Evolutionary conservation across 1,140 invertebrate genomes (phyloP).

Genomic region (Micrasema longulum): DNA sequence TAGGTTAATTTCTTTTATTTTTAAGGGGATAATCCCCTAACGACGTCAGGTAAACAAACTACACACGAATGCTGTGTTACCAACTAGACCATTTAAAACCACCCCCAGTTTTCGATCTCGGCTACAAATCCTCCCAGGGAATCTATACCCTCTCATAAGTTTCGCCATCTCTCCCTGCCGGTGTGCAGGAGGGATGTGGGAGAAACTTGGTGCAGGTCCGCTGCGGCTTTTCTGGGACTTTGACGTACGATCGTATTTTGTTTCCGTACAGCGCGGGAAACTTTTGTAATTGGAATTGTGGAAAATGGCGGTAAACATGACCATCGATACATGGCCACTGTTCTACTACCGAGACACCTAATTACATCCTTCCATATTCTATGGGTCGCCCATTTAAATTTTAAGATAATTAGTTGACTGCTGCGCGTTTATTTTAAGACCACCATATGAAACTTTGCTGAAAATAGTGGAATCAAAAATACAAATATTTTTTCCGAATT

Average conservation of each 20-base stretch:
- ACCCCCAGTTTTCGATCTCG: conserved; percentile 34
- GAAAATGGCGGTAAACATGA: conserved; percentile 45
- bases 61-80: conserved; percentile 24
- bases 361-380: background rate
- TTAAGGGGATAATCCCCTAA: conserved; percentile 32
- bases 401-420: too few relatives aligned
- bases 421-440: too few relatives aligned
- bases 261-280: conserved; percentile 35
- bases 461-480: background rate
- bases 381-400: too few relatives aligned
- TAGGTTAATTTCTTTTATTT: conserved; percentile 19
- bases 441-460: too few relatives aligned
- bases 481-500: conserved; percentile 6
- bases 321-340: conserved; percentile 16
- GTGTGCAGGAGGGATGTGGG: background rate
- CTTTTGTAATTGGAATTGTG: conserved; percentile 49
- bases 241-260: conserved; percentile 47
- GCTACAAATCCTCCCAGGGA: conserved; percentile 32
- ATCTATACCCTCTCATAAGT: conserved; percentile 24
- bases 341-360: background rate
- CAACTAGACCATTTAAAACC: conserved; percentile 38
- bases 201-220: conserved; percentile 22
- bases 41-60: conserved; percentile 36
- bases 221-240: conserved; percentile 42
- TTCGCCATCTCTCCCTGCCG: conserved; percentile 6